Percentiles rank a stretch among this genome's conserved stretches.
phyloP scores from a whole-genome alignment of 2,888 invertebrate species.

The Hyposoter dolosus region DNA sequence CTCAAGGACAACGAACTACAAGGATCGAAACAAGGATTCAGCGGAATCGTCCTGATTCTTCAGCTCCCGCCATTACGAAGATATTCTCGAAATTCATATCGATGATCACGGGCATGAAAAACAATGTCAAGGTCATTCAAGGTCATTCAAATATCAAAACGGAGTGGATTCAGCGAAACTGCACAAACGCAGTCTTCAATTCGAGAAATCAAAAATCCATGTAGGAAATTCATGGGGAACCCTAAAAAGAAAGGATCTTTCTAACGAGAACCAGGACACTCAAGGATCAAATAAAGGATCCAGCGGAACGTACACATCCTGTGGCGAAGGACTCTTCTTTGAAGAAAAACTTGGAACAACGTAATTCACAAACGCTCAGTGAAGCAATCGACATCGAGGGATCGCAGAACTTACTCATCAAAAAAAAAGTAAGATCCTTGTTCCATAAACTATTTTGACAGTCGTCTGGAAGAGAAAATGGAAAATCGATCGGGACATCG shows the following conservation, averaged over 20 bases:
- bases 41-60: neutral
- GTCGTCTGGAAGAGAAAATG: neutral
- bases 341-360: neutral
- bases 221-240: neutral
- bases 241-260: neutral
- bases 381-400: slow-evolving; percentile 25
- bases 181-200: neutral
- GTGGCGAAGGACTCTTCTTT: neutral
- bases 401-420: slow-evolving; percentile 12
- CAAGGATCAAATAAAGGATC: neutral
- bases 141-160: slow-evolving; percentile 6
- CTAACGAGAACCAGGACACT: neutral
- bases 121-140: neutral
- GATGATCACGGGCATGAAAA: neutral
- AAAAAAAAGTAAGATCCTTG: slow-evolving; percentile 33
- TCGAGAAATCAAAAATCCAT: neutral
- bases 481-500: slow-evolving; percentile 8
- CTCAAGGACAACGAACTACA: neutral
- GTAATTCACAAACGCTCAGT: neutral
- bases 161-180: neutral
- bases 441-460: slow-evolving; percentile 8
- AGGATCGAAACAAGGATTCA: slow-evolving; percentile 2
- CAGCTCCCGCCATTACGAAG: neutral
- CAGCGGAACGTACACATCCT: slow-evolving; percentile 3
- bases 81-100: neutral